Conservation (phyloP, 2,888 invertebrate species). For the Drymonia ruficornis region DNA sequence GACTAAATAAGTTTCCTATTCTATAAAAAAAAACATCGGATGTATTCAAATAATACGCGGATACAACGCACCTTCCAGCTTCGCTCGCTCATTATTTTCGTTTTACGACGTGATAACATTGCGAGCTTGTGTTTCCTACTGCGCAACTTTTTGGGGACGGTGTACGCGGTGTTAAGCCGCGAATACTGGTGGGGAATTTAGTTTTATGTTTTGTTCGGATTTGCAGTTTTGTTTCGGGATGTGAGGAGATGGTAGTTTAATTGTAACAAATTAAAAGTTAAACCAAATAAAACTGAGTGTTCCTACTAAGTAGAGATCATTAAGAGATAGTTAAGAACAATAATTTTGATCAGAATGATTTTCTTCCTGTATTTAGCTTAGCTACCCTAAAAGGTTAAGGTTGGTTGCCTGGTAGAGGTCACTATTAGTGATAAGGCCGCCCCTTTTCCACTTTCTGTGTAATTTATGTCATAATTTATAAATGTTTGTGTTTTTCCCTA, state of each 20-base stretch:
- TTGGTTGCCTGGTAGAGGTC: too few relatives aligned
- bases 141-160: slow-evolving; percentile 44
- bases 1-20: too few relatives aligned
- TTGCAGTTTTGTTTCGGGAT: slow-evolving; percentile 19
- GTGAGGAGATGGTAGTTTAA: neutral
- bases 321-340: too few relatives aligned
- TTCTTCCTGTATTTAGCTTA: too few relatives aligned
- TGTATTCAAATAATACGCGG: slow-evolving; percentile 31
- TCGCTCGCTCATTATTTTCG: slow-evolving; percentile 53
- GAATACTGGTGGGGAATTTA: slow-evolving; percentile 29
- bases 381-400: too few relatives aligned
- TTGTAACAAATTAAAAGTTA: neutral
- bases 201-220: slow-evolving; percentile 29
- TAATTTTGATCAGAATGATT: too few relatives aligned
- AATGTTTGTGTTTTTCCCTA: too few relatives aligned
- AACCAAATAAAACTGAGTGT: too few relatives aligned
- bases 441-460: too few relatives aligned
- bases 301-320: too few relatives aligned
- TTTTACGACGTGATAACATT: slow-evolving; percentile 62
- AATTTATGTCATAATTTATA: too few relatives aligned
- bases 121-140: slow-evolving; percentile 44
- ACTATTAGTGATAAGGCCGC: too few relatives aligned
- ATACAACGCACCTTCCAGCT: slow-evolving; percentile 45
- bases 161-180: slow-evolving; percentile 34
- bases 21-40: slow-evolving; percentile 11